These are phyloP conservation scores for Meleagris gallopavo DNA, from an alignment of 2,113 vertebrate species.

Conservation along the genomic window DNA sequence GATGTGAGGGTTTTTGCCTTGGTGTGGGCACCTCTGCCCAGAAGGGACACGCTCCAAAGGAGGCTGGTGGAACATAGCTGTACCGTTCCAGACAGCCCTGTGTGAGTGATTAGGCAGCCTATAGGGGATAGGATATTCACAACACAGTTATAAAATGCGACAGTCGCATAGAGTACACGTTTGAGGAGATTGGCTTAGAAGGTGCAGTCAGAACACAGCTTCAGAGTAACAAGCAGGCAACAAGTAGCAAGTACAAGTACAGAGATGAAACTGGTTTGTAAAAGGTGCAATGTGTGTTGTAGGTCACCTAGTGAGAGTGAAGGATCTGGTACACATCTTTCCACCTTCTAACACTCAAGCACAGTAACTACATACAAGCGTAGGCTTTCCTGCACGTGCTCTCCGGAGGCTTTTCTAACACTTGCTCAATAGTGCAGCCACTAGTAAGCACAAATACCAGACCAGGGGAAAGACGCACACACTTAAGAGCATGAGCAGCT, in stretches of 20 bases:
- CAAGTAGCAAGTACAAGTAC: neutral
- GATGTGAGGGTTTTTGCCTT: too few relatives aligned
- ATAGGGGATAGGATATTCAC: too few relatives aligned
- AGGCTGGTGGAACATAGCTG: accelerated
- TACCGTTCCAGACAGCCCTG: too few relatives aligned
- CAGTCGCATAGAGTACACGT: accelerated
- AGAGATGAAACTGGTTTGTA: neutral
- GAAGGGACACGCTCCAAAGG: neutral
- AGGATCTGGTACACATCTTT: accelerated
- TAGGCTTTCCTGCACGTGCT: neutral
- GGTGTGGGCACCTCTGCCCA: too few relatives aligned
- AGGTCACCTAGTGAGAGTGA: neutral
- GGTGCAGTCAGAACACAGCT: neutral
- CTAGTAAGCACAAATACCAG: constrained; percentile 72
- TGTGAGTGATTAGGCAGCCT: too few relatives aligned
- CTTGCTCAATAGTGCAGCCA: constrained; percentile 74
- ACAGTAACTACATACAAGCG: neutral
- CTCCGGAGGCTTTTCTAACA: constrained; percentile 8
- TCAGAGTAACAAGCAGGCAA: neutral
- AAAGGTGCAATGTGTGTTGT: neutral
- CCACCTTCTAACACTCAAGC: neutral
- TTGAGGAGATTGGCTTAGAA: neutral
- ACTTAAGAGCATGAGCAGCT: constrained; percentile 40
- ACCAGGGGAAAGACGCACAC: constrained; percentile 64
- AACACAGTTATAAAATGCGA: too few relatives aligned